Conservation (phyloP, 2,888 invertebrate species). For the Melanchra persicariae region DNA sequence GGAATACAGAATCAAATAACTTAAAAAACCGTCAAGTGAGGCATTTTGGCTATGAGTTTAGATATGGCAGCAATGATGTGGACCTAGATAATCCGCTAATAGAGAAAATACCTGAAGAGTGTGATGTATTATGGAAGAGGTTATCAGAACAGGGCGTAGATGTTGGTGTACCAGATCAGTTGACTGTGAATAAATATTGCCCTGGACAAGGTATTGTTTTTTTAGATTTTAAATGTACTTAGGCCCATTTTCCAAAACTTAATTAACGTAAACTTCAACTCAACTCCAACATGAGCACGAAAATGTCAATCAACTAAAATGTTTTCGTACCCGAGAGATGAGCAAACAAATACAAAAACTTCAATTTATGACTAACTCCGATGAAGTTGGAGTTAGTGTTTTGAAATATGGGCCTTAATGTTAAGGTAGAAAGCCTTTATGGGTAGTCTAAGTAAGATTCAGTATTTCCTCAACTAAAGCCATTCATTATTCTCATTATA, state of each 20-base stretch:
- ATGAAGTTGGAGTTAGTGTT: no score
- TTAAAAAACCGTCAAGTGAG: conserved; percentile 96
- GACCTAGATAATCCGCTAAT: conserved; percentile 93
- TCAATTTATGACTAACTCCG: no score
- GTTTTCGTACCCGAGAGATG: no score
- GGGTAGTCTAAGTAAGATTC: background rate
- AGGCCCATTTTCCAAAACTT: no score
- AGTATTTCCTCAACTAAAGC: background rate
- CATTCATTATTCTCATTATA: no score
- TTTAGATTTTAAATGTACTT: background rate
- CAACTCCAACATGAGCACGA: no score
- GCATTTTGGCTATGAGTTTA: conserved; percentile 98
- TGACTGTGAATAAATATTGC: conserved; percentile 96
- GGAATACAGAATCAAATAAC: conserved; percentile 78
- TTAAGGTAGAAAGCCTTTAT: background rate
- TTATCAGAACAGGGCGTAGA: conserved; percentile 83
- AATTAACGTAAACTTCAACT: no score
- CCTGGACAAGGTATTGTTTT: conserved; percentile 94
- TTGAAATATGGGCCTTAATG: no score
- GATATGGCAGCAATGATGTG: conserved; percentile 96
- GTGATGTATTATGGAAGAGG: conserved; percentile 92
- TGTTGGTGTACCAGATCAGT: conserved; percentile 93
- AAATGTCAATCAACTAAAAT: no score
- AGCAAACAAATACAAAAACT: no score
- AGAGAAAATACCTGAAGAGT: conserved; percentile 93